Evolutionary conservation across 2,888 invertebrate genomes (phyloP), one percentile per base, ranked within the genome.

Genomic region (Sphaerophoria rueppellii): DNA sequence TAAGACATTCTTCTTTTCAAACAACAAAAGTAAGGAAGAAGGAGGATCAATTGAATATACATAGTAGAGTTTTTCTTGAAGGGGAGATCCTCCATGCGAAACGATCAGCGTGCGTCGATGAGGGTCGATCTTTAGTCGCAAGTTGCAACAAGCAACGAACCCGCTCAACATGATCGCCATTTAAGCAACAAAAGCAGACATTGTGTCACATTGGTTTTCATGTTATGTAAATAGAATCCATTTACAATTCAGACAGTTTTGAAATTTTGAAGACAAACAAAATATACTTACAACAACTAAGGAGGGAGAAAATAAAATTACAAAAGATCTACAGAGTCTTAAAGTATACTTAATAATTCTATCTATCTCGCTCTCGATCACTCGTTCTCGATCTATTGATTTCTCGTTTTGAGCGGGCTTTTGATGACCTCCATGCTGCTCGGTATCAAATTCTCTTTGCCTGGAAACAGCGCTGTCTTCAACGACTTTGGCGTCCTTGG

Each of bases 391-490:
- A 12, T 43, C 43, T 65, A 90, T 83, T 89, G 87, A 81, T 91
- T 91, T 79, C 90, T 89, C 78, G 91, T 87, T 86, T 91, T 91
- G 54, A 91, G 89, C 78, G 91, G 89, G 79, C 91, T 91, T 88
- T 91, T 87, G 3, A 73, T 71, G 6, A 78, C 89, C 86, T 91
- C 91, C 9, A 91, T 89, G 80, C 88, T 89, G 80, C 88, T 88
- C 57, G 91, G 91, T 52, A 91, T 85, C 43, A 87, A 50, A 82
- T 92, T 92, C 82, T 92, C 92, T 87, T 92, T 92, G 70, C 91
- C 92, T 54, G 90, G 88, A 65, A 91, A 91, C 60, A 91, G 88
- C 35, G 90, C 88, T 7, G 90, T 90, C 88, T 92, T 92, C 87
- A 91, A 90, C 55, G 92, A 91, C 83, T 63, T 89, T 55, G 86